These are phyloP conservation scores for Morinoia aosen DNA, from an alignment of 2,888 invertebrate species.

Conservation along the genomic window DNA sequence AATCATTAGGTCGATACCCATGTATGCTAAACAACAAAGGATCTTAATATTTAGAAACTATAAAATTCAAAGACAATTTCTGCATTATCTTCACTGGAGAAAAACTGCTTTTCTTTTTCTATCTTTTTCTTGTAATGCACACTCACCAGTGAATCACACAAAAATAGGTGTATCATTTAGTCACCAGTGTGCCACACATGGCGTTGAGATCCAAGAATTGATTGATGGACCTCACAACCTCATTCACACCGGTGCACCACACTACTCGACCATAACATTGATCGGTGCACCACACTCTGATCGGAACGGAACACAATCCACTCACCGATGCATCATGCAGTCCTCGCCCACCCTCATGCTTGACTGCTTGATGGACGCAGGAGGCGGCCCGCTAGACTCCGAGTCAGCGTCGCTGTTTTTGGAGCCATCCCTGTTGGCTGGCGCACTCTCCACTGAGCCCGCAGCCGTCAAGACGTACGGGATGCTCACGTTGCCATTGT, in stretches of 20 bases:
- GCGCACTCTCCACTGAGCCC: constrained; percentile 22
- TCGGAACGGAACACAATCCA: not conserved
- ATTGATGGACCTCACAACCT: not conserved
- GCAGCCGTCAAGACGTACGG: constrained; percentile 22
- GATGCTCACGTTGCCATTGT: constrained; percentile 21
- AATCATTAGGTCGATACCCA: too few relatives aligned
- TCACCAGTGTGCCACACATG: constrained; percentile 58
- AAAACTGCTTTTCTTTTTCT: too few relatives aligned
- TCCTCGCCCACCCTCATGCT: constrained; percentile 79
- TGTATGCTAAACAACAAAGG: too few relatives aligned
- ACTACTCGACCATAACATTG: not conserved
- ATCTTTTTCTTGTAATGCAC: not conserved
- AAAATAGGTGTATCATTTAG: not conserved
- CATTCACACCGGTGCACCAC: not conserved
- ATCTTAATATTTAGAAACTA: too few relatives aligned
- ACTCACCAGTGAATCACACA: constrained; percentile 58
- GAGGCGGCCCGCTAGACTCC: constrained; percentile 58
- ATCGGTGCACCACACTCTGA: not conserved
- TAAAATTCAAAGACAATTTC: too few relatives aligned
- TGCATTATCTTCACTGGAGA: too few relatives aligned
- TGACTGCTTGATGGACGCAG: constrained; percentile 75
- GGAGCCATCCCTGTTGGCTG: not conserved
- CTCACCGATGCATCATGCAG: constrained; percentile 65
- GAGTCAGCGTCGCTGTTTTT: constrained; percentile 54
- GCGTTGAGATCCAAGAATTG: not conserved